Conservation (phyloP, 2,113 vertebrate species). For the Dryoscopus gambensis region DNA sequence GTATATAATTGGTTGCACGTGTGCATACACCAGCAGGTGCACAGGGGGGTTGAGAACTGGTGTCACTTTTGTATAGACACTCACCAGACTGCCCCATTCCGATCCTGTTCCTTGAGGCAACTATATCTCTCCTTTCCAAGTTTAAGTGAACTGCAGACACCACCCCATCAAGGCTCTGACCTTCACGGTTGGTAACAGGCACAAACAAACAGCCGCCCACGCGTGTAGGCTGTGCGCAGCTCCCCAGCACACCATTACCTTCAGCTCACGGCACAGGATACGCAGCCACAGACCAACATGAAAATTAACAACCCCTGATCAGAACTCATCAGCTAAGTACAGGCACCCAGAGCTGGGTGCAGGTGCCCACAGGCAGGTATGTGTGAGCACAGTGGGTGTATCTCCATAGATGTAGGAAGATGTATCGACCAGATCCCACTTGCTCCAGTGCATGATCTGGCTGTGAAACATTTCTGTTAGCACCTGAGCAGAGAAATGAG, state of each 20-base stretch:
- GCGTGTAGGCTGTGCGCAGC: not conserved
- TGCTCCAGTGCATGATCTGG: not conserved
- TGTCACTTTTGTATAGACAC: not conserved
- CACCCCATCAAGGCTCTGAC: not conserved
- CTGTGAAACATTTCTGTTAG: not conserved
- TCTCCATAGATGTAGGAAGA: fast-evolving
- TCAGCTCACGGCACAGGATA: not conserved
- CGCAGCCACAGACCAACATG: fast-evolving
- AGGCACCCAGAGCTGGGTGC: not conserved
- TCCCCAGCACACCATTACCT: not conserved
- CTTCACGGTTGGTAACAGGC: not conserved
- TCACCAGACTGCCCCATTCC: not conserved
- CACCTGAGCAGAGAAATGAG: not conserved
- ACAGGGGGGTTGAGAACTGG: fast-evolving
- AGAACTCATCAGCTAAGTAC: not conserved
- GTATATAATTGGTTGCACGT: fast-evolving
- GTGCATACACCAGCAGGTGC: not conserved
- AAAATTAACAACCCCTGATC: not conserved
- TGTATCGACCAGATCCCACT: not conserved
- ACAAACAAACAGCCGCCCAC: not conserved
- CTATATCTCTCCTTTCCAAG: not conserved
- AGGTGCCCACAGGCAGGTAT: fast-evolving
- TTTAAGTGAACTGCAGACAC: not conserved
- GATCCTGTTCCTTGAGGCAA: not conserved
- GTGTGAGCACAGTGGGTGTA: fast-evolving